These are phyloP conservation scores for Eclectus roratus DNA, from an alignment of 2,113 vertebrate genomes.

Conservation along the genomic window DNA sequence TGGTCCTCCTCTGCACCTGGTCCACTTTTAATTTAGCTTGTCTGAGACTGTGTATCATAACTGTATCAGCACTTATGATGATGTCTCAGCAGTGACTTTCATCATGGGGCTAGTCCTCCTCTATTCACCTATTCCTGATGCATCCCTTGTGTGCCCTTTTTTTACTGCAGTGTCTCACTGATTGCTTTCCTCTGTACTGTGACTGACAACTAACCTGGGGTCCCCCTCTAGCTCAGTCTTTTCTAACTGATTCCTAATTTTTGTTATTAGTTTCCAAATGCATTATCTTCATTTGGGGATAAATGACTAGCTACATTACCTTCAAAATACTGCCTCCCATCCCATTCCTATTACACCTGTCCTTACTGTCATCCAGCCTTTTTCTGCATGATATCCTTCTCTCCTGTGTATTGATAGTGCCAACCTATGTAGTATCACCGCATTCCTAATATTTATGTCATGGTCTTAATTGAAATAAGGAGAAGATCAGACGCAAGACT, in stretches of 20 bases:
- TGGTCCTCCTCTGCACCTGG: background rate
- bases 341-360: background rate
- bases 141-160: background rate
- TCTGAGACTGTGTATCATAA: background rate
- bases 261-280: conserved; percentile 41
- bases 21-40: background rate
- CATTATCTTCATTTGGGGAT: conserved; percentile 18
- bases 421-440: background rate
- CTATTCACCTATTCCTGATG: background rate
- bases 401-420: background rate
- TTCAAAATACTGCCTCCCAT: conserved; percentile 32
- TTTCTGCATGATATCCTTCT: conserved; percentile 27
- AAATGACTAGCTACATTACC: conserved; percentile 28
- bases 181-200: background rate
- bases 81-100: background rate
- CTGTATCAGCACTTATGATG: background rate
- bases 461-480: conserved; percentile 27
- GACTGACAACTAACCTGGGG: background rate
- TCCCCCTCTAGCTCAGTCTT: background rate
- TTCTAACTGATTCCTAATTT: conserved; percentile 23
- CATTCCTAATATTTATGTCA: conserved; percentile 18
- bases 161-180: background rate
- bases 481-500: background rate
- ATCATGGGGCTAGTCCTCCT: background rate
- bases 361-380: background rate